Base-by-base conservation (phyloP, 2,113 vertebrate species). In the Microtus pennsylvanicus region DNA sequence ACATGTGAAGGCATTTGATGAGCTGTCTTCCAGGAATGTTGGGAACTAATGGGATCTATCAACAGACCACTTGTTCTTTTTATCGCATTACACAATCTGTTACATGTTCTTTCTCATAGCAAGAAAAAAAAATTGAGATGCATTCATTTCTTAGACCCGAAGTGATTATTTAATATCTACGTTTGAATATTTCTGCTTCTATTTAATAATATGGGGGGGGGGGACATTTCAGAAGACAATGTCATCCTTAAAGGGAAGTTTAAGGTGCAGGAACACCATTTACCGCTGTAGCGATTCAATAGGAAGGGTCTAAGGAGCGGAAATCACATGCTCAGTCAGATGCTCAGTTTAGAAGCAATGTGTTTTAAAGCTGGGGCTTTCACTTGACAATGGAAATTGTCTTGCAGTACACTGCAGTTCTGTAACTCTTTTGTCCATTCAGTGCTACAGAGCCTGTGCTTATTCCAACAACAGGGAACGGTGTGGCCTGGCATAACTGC, bases 41-140 rank as follows among this genome's bases (percentile, higher is more conserved):
- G 93, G 70, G 87, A 98, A 94, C 74, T 93, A 95, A 95, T 94
- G 86, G 70, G 97, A 98, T 98, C 97, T 30, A 97, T 98, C 94
- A 98, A 89, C 30, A 72, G 19, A 11, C 24, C 87, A 61, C 78
- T 98, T 96, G 75, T 69, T 89, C 0, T 3, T 58, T 97, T 96
- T 97, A 96, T 97, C 83, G 97, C 96, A 97, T 97, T 97, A 96
- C 97, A 95, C 63, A 97, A 91, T 96, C 89, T 98, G 94, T 96
- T 97, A 95, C 92, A 94, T 94, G 97, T 78, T 96, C 63, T 95
- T 98, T 98, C 97, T 75, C 55, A 94, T 89, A 61, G 94, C n/a
- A 97, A 92, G 61, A 96, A 94, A 97, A 42, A 97, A 97, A 96
- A 91, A 58, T 19, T 52, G 52, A 65, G 83, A 94, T 96, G 91